Evolutionary conservation across 37 sponge, comb jelly and placozoan species (phyloP).

Genomic region (Hormiphora californensis): DNA sequence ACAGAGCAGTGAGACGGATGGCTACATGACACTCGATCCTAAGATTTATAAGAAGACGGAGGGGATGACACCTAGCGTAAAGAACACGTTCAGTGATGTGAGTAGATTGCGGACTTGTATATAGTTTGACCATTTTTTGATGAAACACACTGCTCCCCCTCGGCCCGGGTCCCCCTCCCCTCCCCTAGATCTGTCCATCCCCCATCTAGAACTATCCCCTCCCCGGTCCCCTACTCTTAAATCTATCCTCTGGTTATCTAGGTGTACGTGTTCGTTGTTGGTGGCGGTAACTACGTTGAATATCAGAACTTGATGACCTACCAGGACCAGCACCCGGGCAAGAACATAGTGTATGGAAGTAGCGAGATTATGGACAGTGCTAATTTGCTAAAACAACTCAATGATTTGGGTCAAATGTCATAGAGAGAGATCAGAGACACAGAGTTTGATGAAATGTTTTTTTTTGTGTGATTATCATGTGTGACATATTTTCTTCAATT

Average conservation of each 20-base stretch:
- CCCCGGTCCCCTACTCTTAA: too few species aligned
- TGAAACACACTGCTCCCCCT: too few species aligned
- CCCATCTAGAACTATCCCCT: too few species aligned
- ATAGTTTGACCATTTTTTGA: too few species aligned
- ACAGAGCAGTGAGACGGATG: conserved; percentile 53
- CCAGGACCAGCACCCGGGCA: conserved; percentile 29
- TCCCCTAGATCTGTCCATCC: too few species aligned
- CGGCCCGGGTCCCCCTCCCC: too few species aligned
- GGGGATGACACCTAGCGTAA: background rate
- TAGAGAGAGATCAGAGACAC: too few species aligned
- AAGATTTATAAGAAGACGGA: conserved; percentile 35
- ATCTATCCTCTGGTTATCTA: conserved; percentile 27
- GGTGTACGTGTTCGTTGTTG: conserved; percentile 92
- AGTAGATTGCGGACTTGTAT: background rate
- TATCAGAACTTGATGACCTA: conserved; percentile 79
- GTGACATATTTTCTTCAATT: too few species aligned
- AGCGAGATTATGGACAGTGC: background rate
- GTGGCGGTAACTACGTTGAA: conserved; percentile 94
- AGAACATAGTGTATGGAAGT: conserved; percentile 32
- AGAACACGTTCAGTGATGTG: conserved; percentile 44
- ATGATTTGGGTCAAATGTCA: too few species aligned
- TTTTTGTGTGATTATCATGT: too few species aligned
- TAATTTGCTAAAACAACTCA: conserved; percentile 39
- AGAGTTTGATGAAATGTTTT: too few species aligned
- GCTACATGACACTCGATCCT: conserved; percentile 12